These are phyloP conservation scores for Torymus texanus DNA, from an alignment of 2,888 invertebrate genomes.

Conservation along the genomic window DNA sequence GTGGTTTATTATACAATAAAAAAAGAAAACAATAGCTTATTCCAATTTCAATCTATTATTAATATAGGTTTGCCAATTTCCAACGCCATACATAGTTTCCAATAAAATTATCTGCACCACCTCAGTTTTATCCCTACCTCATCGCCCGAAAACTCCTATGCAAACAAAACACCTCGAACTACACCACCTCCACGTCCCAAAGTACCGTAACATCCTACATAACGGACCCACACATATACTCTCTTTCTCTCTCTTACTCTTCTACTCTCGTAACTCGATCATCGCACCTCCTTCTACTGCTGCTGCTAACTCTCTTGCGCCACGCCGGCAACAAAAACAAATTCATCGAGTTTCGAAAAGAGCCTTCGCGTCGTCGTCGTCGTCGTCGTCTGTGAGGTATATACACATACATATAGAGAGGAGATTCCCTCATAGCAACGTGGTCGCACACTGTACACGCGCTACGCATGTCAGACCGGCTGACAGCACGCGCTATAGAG, in stretches of 20 bases:
- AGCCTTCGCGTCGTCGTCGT: slow-evolving; percentile 12
- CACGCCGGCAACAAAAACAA: not conserved
- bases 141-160: not conserved
- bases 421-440: too few relatives aligned
- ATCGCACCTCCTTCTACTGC: too few relatives aligned
- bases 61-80: not conserved
- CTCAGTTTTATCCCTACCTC: slow-evolving; percentile 10
- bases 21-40: too few relatives aligned
- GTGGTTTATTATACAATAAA: too few relatives aligned
- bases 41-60: too few relatives aligned
- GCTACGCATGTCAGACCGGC: too few relatives aligned
- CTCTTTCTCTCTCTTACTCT: not conserved
- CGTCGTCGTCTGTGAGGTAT: slow-evolving; percentile 3
- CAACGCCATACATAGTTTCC: not conserved
- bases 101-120: not conserved
- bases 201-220: slow-evolving; percentile 37
- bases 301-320: not conserved
- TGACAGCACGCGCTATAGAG: not conserved
- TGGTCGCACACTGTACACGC: too few relatives aligned
- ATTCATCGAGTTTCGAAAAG: slow-evolving; percentile 4
- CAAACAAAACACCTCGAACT: too few relatives aligned
- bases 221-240: not conserved
- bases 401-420: not conserved
- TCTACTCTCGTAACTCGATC: too few relatives aligned
- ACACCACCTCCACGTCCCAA: not conserved